A percentile compares a stretch with the other conserved stretches of the same genome.
These are phyloP conservation scores for Tolypeutes matacus DNA, from an alignment of 2,797 vertebrate genomes.

Conservation along the genomic window DNA sequence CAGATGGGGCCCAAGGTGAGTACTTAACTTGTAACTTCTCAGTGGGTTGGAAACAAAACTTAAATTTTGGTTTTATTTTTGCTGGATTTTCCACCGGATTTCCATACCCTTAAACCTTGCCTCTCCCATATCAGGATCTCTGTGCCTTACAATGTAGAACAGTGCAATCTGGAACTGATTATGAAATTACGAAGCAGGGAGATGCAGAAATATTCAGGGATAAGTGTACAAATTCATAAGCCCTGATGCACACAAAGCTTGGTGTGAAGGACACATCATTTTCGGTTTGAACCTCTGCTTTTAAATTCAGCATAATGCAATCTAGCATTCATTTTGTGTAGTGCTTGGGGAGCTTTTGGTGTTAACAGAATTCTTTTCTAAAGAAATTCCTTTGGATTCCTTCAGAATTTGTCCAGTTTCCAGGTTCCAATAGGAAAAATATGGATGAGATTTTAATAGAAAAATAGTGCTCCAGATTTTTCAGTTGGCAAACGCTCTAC, in stretches of 20 bases:
- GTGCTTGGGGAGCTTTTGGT: constrained; percentile 79
- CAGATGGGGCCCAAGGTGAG: neutral
- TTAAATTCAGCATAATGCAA: constrained; percentile 82
- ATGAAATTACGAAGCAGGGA: constrained; percentile 81
- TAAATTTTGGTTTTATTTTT: constrained; percentile 75
- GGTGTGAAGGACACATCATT: constrained; percentile 82
- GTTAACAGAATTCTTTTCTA: constrained; percentile 83
- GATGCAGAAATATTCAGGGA: constrained; percentile 81
- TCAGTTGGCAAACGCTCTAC: constrained; percentile 81
- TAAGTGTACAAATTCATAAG: constrained; percentile 79
- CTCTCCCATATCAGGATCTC: constrained; percentile 78
- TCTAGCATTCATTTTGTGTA: constrained; percentile 78
- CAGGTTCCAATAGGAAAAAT: constrained; percentile 86
- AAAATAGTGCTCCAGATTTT: constrained; percentile 82
- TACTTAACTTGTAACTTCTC: constrained; percentile 52
- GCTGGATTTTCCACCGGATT: constrained; percentile 68
- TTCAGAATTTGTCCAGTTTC: constrained; percentile 84
- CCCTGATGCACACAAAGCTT: constrained; percentile 74
- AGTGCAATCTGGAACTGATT: constrained; percentile 87
- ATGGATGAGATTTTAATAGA: constrained; percentile 82
- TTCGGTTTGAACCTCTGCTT: constrained; percentile 83
- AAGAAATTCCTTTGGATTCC: constrained; percentile 84
- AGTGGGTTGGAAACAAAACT: constrained; percentile 60
- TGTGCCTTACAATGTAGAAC: constrained; percentile 77
- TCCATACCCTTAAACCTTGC: constrained; percentile 77